Conservation (phyloP, 2,113 vertebrate species). For the Salvelinus namaycush region DNA sequence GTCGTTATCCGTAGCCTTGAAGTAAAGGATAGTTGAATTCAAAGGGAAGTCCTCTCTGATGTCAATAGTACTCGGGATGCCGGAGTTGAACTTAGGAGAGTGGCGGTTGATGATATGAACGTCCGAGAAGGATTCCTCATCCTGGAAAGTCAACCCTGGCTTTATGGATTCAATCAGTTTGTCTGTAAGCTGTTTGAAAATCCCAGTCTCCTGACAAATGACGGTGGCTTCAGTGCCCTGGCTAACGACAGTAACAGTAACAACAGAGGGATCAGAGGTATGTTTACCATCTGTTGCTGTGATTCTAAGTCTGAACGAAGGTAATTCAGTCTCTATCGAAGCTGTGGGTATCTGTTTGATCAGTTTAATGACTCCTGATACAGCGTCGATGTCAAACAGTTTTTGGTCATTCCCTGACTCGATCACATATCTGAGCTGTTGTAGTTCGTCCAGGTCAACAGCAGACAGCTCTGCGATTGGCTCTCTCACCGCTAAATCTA, state of each 20-base stretch:
- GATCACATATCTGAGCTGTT: slow-evolving; percentile 85
- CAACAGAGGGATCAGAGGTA: slow-evolving; percentile 77
- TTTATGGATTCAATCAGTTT: slow-evolving; percentile 86
- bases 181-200: slow-evolving; percentile 82
- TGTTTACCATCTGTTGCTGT: slow-evolving; percentile 87
- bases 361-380: slow-evolving; percentile 82
- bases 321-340: slow-evolving; percentile 46
- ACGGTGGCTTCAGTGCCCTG: slow-evolving; percentile 69
- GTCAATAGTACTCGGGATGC: slow-evolving; percentile 84
- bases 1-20: slow-evolving; percentile 85
- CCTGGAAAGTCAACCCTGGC: slow-evolving; percentile 71
- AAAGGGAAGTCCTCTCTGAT: slow-evolving; percentile 78
- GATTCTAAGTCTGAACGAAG: slow-evolving; percentile 80
- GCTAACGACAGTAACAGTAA: slow-evolving; percentile 82
- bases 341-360: slow-evolving; percentile 71
- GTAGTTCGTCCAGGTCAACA: slow-evolving; percentile 90
- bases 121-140: slow-evolving; percentile 84
- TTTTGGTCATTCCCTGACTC: slow-evolving; percentile 84
- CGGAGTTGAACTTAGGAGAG: slow-evolving; percentile 82
- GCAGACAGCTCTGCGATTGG: slow-evolving; percentile 82
- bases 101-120: slow-evolving; percentile 85
- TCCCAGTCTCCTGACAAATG: slow-evolving; percentile 86
- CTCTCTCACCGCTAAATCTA: slow-evolving; percentile 75
- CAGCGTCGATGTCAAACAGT: slow-evolving; percentile 82
- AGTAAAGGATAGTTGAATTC: slow-evolving; percentile 77